phyloP scores from a whole-genome alignment of 2,888 invertebrate species.

The Poecilus cupreus region DNA sequence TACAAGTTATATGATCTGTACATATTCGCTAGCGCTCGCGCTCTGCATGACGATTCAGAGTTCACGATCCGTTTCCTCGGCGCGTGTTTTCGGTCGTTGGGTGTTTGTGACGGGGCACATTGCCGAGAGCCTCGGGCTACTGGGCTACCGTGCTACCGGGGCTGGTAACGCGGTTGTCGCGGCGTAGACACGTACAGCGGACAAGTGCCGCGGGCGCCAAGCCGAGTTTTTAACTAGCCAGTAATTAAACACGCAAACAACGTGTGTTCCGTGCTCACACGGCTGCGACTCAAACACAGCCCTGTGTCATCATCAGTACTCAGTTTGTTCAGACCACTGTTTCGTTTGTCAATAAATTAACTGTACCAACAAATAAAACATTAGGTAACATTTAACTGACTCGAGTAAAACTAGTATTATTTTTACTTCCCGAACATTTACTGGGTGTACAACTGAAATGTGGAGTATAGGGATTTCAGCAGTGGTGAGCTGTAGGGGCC shows the following conservation, averaged over 20 bases:
- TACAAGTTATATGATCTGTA: conserved; percentile 70
- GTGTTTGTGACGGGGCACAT: conserved; percentile 14
- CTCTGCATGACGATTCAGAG: not conserved
- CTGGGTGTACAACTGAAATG: no score
- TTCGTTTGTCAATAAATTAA: not conserved
- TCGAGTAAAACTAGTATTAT: no score
- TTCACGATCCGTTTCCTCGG: not conserved
- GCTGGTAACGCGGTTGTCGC: not conserved
- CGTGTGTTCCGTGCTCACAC: conserved; percentile 1
- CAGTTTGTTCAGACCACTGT: no score
- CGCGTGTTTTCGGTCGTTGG: not conserved
- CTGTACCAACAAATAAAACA: no score
- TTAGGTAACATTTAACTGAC: no score
- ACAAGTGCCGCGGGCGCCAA: conserved; percentile 65
- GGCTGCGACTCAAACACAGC: no score
- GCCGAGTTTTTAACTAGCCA: conserved; percentile 66
- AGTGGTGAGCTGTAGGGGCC: no score
- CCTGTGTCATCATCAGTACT: no score
- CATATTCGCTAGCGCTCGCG: conserved; percentile 64
- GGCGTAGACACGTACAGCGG: conserved; percentile 61
- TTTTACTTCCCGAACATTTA: no score
- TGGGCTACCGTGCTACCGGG: conserved; percentile 1
- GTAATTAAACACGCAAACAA: conserved; percentile 63
- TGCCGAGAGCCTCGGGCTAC: not conserved
- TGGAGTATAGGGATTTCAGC: no score